These are phyloP conservation scores for Yasuhikotakia modesta DNA, from an alignment of 2,797 vertebrate species.

Conservation along the genomic window DNA sequence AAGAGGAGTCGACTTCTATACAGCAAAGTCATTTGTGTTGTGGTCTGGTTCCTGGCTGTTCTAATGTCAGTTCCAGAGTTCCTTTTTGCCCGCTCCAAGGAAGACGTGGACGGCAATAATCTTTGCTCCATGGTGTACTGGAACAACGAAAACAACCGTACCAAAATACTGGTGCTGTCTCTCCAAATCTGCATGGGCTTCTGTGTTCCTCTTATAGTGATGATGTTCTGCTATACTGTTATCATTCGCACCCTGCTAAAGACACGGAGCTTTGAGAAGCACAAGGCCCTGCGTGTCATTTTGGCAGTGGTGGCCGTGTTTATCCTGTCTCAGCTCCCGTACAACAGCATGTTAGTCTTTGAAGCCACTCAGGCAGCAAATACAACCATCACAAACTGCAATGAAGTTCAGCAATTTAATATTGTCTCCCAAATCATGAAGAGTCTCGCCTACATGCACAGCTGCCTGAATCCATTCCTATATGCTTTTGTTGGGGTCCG, in stretches of 20 bases:
- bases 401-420: conserved; percentile 63
- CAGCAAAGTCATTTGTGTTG: conserved; percentile 75
- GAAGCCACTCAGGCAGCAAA: conserved; percentile 72
- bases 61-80: conserved; percentile 82
- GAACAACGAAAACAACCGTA: conserved; percentile 44
- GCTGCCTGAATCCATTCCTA: conserved; percentile 88
- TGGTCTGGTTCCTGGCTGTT: conserved; percentile 77
- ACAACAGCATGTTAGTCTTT: conserved; percentile 79
- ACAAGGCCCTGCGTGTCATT: conserved; percentile 85
- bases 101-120: conserved; percentile 28
- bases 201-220: conserved; percentile 82
- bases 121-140: conserved; percentile 80
- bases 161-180: conserved; percentile 74
- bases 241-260: conserved; percentile 81
- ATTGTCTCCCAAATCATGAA: conserved; percentile 78
- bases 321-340: conserved; percentile 83
- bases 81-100: conserved; percentile 65
- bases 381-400: conserved; percentile 67
- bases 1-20: conserved; percentile 69
- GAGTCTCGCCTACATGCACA: conserved; percentile 83
- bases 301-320: conserved; percentile 79
- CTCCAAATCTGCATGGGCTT: conserved; percentile 85
- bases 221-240: conserved; percentile 82
- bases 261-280: conserved; percentile 82
- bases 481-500: conserved; percentile 85